Conservation (phyloP, 2,888 invertebrate genomes). For the Tetropium fuscum region DNA sequence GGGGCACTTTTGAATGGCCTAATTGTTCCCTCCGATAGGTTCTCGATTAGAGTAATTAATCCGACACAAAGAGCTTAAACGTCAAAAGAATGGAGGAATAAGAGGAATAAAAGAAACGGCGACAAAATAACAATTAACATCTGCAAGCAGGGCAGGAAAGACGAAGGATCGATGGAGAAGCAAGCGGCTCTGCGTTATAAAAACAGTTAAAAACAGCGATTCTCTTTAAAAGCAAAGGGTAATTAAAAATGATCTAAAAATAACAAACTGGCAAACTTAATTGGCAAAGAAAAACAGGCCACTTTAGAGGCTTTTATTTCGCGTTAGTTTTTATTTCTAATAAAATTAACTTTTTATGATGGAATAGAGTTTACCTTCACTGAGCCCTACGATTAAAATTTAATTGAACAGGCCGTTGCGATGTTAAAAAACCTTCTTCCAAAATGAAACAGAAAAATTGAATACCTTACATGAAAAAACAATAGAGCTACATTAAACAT, state of each 20-base stretch:
- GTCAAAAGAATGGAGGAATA: slow-evolving; percentile 27
- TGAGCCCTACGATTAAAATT: slow-evolving; percentile 34
- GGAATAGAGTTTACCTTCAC: slow-evolving; percentile 37
- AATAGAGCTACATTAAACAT: no score
- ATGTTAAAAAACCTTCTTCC: no score
- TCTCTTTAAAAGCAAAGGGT: slow-evolving; percentile 58
- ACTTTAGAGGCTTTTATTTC: slow-evolving; percentile 45
- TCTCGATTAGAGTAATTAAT: slow-evolving; percentile 39
- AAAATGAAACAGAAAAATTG: no score
- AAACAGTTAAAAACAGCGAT: slow-evolving; percentile 57
- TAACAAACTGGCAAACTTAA: slow-evolving; percentile 65
- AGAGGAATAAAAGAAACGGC: slow-evolving; percentile 44
- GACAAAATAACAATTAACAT: slow-evolving; percentile 49
- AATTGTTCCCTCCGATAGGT: slow-evolving; percentile 10
- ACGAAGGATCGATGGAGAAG: slow-evolving; percentile 41
- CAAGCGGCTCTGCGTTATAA: slow-evolving; percentile 44
- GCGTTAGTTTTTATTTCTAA: slow-evolving; percentile 44
- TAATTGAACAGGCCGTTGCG: slow-evolving; percentile 26
- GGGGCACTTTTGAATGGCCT: not conserved
- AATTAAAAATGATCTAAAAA: slow-evolving; percentile 66
- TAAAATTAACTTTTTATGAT: slow-evolving; percentile 41
- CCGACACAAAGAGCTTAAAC: slow-evolving; percentile 36
- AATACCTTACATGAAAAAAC: no score
- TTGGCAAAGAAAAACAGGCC: slow-evolving; percentile 64
- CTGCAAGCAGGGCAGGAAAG: slow-evolving; percentile 27